Evolutionary conservation across 2,113 vertebrate genomes (phyloP).

Genomic region (Pholis gunnellus): DNA sequence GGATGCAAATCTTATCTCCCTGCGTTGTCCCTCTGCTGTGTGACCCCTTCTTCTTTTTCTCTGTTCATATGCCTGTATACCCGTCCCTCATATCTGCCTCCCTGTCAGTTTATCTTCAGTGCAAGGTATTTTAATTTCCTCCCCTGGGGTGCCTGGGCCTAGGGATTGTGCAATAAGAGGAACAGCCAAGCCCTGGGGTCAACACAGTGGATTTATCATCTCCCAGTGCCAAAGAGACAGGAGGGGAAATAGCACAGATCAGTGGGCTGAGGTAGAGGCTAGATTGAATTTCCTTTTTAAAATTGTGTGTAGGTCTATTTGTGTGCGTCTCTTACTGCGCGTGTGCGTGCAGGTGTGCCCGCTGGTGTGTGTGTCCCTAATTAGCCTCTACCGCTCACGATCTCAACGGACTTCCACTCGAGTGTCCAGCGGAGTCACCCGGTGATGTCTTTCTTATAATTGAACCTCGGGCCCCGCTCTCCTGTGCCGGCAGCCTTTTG

Average conservation of each 20-base stretch:
- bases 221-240: conserved; percentile 48
- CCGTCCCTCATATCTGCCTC: conserved; percentile 43
- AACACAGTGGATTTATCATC: conserved; percentile 69
- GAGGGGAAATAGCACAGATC: conserved; percentile 52
- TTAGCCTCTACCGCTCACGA: conserved; percentile 37
- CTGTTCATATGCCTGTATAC: background rate
- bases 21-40: conserved; percentile 14
- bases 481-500: conserved; percentile 31
- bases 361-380: conserved; percentile 33
- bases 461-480: conserved; percentile 26
- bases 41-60: background rate
- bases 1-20: background rate
- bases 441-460: conserved; percentile 50
- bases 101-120: conserved; percentile 41
- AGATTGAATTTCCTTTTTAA: conserved; percentile 70
- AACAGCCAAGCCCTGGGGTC: conserved; percentile 43
- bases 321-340: conserved; percentile 25
- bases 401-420: conserved; percentile 48
- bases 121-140: conserved; percentile 62
- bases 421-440: conserved; percentile 38
- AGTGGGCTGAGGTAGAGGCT: conserved; percentile 61
- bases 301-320: conserved; percentile 30
- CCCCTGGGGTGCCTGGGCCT: conserved; percentile 38
- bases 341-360: conserved; percentile 31
- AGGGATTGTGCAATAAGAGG: conserved; percentile 62